Evolutionary conservation across 2,888 invertebrate species (phyloP).

Genomic region (Sisyra terminalis): DNA sequence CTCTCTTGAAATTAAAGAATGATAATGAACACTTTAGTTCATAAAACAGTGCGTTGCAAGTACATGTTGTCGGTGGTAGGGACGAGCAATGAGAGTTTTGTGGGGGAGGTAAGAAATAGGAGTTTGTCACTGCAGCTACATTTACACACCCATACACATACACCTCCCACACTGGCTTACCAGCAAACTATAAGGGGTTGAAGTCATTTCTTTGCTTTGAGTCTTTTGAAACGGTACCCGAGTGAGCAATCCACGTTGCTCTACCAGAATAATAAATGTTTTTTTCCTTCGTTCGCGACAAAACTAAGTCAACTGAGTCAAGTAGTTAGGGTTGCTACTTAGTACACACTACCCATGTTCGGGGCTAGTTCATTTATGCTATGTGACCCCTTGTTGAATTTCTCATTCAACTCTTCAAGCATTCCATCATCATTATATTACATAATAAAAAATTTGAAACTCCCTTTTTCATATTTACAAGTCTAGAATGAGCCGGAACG

Average conservation of each 20-base stretch:
- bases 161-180: background rate
- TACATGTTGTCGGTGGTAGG: background rate
- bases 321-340: background rate
- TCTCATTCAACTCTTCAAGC: too few relatives aligned
- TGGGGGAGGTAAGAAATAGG: constrained; percentile 8
- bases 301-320: constrained; percentile 15
- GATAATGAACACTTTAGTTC: constrained; percentile 19
- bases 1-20: constrained; percentile 20
- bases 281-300: constrained; percentile 14
- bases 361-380: too few relatives aligned
- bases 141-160: too few relatives aligned
- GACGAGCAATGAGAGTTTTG: background rate
- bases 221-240: constrained; percentile 19
- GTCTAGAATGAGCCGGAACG: too few relatives aligned
- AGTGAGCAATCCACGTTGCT: constrained; percentile 18
- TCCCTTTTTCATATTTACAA: too few relatives aligned
- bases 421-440: too few relatives aligned
- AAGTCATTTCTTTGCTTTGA: constrained; percentile 18
- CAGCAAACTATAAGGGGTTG: background rate
- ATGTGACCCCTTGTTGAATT: too few relatives aligned
- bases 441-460: too few relatives aligned
- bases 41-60: constrained; percentile 14
- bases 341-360: too few relatives aligned
- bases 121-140: background rate
- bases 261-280: constrained; percentile 17